A percentile compares a stretch with the other conserved stretches of the same genome.
These are phyloP conservation scores for Melitaea cinxia DNA, from an alignment of 1,140 invertebrate genomes.

Conservation along the genomic window DNA sequence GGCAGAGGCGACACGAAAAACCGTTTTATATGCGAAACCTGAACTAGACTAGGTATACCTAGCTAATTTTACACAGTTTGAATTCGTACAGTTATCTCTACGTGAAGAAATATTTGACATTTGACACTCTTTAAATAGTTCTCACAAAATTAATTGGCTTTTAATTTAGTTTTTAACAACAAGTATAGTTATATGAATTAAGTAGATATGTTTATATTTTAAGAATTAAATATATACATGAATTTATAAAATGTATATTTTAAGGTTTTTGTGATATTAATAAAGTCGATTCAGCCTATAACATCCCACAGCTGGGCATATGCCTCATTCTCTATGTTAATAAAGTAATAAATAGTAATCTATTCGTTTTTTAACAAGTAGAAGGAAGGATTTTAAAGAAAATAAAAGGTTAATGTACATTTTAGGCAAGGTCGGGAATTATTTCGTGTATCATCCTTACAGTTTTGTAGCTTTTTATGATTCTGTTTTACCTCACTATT, in stretches of 20 bases:
- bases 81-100: conserved; percentile 13
- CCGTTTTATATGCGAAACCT: conserved; percentile 26
- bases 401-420: too few species aligned
- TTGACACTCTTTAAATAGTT: conserved; percentile 20
- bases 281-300: too few species aligned
- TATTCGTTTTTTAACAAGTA: too few species aligned
- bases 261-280: too few species aligned
- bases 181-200: too few species aligned
- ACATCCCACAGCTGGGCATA: too few species aligned
- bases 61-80: conserved; percentile 18
- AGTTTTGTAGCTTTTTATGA: conserved; percentile 18
- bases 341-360: too few species aligned
- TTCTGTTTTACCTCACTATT: conserved; percentile 16
- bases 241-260: too few species aligned
- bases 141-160: conserved; percentile 3
- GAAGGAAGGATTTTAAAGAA: too few species aligned
- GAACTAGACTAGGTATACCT: conserved; percentile 17
- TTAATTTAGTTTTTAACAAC: not conserved
- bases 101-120: conserved; percentile 17
- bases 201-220: too few species aligned
- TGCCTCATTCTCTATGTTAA: too few species aligned
- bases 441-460: conserved; percentile 1
- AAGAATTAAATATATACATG: too few species aligned
- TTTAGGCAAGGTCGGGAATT: conserved; percentile 5
- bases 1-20: conserved; percentile 11